phyloP scores from a whole-genome alignment of 2,113 vertebrate species.

The Psephotus haematonotus region DNA sequence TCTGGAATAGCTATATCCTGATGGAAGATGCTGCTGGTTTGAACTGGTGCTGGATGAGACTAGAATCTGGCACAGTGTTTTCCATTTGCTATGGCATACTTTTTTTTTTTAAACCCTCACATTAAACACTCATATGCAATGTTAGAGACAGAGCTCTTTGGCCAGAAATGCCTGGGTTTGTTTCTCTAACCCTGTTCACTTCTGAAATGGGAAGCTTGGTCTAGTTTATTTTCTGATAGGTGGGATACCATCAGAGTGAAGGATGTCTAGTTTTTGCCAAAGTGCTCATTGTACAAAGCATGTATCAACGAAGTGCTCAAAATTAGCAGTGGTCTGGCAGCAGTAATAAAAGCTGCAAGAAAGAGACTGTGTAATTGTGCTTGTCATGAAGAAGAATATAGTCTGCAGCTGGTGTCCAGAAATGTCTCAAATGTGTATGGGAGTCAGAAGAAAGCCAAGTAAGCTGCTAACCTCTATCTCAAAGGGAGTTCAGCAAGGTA shows the following conservation, averaged over 20 bases:
- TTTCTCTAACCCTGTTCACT: background rate
- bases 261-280: background rate
- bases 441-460: background rate
- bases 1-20: background rate
- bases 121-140: accelerated
- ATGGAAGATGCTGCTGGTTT: background rate
- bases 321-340: constrained; percentile 27
- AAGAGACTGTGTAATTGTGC: background rate
- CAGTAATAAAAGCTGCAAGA: background rate
- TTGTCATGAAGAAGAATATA: background rate
- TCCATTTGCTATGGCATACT: background rate
- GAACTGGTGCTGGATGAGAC: background rate
- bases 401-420: background rate
- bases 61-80: background rate
- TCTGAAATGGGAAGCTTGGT: background rate
- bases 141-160: background rate
- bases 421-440: background rate
- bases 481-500: background rate
- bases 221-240: background rate
- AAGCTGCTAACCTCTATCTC: background rate
- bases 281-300: background rate
- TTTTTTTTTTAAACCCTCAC: background rate
- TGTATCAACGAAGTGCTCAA: background rate
- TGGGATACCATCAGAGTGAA: background rate
- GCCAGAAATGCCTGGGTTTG: background rate